Evolutionary conservation across 1,140 invertebrate genomes (phyloP), one percentile per base, ranked within the genome.

Genomic region (Pogonomyrmex californicus): DNA sequence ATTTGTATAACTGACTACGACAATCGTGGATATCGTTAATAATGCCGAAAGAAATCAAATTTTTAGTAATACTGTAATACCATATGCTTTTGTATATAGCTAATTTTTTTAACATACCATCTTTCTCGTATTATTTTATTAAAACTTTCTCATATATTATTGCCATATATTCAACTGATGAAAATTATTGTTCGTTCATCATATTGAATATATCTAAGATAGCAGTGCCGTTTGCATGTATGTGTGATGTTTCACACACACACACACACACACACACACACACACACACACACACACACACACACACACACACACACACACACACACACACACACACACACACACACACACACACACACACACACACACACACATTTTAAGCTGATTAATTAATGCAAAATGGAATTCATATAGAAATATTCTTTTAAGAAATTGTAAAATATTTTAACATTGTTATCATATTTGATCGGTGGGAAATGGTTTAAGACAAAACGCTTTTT

Each of bases 31-130:
- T 23, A 23, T 23, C 23, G 23, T 73, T 47, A 60, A 23, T 30
- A 17, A 49, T 38, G 30, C 36, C 14, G 38, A 30, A 10, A 49
- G 14, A 76, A 88, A 76, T 85, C 30, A 65, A 73, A 66, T 75
- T 36, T 23, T 73, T 73, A 47, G 30, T 47, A n/a, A 58, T 23
- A 23, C 0, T 23, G 23, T 38, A 73, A 71, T 44, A 58, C 23
- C n/a, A 38, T 65, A 2, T 23, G 17, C n/a, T 77, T 62, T 56
- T 86, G 76, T 86, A 86, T 23, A 88, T 86, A 62, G 33, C 23
- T 56, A 41, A 65, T 33, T 56, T 14, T 14, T 81, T 54, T 2
- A 63, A 82, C 47, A 54, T 65, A 38, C 70, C 56, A 44, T 56
- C 70, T 49, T 14, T 0, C 10, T 62, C 1, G 23, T 47, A 56